These are phyloP conservation scores for Ichneumoninae sp. DNA, from an alignment of 2,888 invertebrate species.

Conservation along the genomic window DNA sequence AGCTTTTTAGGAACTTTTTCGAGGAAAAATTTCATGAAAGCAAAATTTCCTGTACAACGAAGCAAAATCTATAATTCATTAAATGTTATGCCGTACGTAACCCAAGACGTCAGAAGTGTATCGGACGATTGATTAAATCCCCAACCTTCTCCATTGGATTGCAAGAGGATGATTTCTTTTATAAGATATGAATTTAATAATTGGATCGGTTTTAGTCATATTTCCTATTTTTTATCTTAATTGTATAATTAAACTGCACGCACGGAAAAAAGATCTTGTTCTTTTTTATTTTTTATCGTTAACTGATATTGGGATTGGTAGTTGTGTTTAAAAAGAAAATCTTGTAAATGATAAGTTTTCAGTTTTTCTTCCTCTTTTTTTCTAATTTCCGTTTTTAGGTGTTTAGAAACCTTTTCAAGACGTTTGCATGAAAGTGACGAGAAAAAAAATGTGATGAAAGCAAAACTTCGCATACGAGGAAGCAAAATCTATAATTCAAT, in stretches of 20 bases:
- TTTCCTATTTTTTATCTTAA: background rate
- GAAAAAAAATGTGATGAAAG: too few species aligned
- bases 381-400: background rate
- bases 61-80: too few species aligned
- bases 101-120: background rate
- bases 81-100: background rate
- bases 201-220: background rate
- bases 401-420: background rate
- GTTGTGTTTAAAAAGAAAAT: too few species aligned
- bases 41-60: too few species aligned
- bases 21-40: too few species aligned
- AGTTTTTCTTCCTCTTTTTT: background rate
- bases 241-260: background rate
- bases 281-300: background rate
- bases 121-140: background rate
- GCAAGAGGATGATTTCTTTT: background rate
- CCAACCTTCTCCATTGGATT: background rate
- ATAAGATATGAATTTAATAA: background rate
- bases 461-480: background rate
- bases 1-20: too few species aligned
- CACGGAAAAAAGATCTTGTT: background rate
- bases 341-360: too few species aligned
- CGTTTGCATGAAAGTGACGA: background rate
- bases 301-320: too few species aligned
- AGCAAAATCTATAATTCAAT: background rate